Percentiles rank a stretch among this genome's conserved stretches.
These are phyloP conservation scores for Darevskia nairensis DNA, from an alignment of 2,797 vertebrate genomes.

Conservation along the genomic window DNA sequence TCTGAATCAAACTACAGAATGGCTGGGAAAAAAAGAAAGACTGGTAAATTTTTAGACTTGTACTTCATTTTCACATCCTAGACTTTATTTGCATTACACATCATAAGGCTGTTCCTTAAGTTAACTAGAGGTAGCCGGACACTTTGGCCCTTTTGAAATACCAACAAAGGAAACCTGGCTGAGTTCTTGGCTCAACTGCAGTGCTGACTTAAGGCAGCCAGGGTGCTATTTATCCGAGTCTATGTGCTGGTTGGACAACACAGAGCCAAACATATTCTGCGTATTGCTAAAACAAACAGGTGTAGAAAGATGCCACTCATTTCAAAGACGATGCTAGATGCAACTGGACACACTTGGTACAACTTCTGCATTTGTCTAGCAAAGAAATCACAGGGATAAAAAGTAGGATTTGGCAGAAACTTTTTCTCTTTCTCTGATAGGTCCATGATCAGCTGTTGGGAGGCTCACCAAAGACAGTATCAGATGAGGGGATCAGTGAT, in stretches of 20 bases:
- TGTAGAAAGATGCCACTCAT: not conserved
- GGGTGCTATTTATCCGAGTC: not conserved
- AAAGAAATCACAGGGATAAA: not conserved
- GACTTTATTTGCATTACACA: not conserved
- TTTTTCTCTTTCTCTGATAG: not conserved
- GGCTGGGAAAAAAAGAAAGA: conserved; percentile 79
- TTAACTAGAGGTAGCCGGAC: not conserved
- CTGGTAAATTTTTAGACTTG: conserved; percentile 36
- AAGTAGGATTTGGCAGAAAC: not conserved
- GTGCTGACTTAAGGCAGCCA: not conserved
- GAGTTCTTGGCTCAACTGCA: not conserved
- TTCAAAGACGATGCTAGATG: not conserved
- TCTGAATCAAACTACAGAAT: conserved; percentile 97
- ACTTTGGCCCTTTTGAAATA: not conserved
- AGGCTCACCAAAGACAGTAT: not conserved
- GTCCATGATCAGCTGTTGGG: not conserved
- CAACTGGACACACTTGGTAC: not conserved
- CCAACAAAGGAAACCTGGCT: not conserved
- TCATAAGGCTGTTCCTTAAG: not conserved
- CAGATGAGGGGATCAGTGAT: not conserved
- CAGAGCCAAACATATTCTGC: not conserved
- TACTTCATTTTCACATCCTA: not conserved
- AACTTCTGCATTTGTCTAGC: not conserved
- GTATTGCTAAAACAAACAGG: not conserved
- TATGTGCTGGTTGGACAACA: not conserved